Evolutionary conservation across 2,113 vertebrate genomes (phyloP).

Genomic region (Nannospalax galili): DNA sequence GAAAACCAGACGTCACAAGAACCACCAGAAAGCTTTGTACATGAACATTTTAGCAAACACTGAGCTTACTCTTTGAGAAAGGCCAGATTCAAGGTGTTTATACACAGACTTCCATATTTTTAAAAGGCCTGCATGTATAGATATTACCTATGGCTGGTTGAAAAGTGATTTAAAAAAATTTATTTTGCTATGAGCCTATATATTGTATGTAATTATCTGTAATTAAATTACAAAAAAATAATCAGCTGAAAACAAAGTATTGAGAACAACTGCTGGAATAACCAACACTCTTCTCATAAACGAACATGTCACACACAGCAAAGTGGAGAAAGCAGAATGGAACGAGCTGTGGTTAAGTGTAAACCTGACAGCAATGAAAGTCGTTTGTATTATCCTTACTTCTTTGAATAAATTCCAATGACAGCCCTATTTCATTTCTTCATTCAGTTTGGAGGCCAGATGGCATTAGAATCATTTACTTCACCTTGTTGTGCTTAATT

Average conservation of each 20-base stretch:
- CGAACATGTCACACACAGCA: slow-evolving; percentile 15
- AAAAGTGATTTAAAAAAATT: slow-evolving; percentile 53
- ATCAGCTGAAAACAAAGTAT: slow-evolving; percentile 58
- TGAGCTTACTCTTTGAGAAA: not conserved
- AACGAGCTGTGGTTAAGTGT: slow-evolving; percentile 71
- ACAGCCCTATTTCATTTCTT: slow-evolving; percentile 95
- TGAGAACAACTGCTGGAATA: slow-evolving; percentile 16
- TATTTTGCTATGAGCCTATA: slow-evolving; percentile 9
- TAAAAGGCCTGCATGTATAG: not conserved
- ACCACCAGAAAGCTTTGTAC: not conserved
- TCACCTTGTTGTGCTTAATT: slow-evolving; percentile 99
- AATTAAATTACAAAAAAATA: slow-evolving; percentile 73
- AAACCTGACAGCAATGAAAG: slow-evolving; percentile 76
- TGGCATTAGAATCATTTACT: slow-evolving; percentile 98
- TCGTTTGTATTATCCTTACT: slow-evolving; percentile 90
- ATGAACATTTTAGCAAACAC: not conserved
- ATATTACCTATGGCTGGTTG: slow-evolving; percentile 44
- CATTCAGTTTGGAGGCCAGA: slow-evolving; percentile 96
- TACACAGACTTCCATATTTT: not conserved
- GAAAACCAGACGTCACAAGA: not conserved
- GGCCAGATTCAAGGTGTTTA: not conserved
- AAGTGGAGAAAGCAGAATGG: slow-evolving; percentile 65
- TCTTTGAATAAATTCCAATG: slow-evolving; percentile 95
- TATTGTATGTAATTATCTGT: slow-evolving; percentile 68
- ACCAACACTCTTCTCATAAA: slow-evolving; percentile 50